These are phyloP conservation scores for Telmatochromis sp. DNA, from an alignment of 2,113 vertebrate species.

Conservation along the genomic window DNA sequence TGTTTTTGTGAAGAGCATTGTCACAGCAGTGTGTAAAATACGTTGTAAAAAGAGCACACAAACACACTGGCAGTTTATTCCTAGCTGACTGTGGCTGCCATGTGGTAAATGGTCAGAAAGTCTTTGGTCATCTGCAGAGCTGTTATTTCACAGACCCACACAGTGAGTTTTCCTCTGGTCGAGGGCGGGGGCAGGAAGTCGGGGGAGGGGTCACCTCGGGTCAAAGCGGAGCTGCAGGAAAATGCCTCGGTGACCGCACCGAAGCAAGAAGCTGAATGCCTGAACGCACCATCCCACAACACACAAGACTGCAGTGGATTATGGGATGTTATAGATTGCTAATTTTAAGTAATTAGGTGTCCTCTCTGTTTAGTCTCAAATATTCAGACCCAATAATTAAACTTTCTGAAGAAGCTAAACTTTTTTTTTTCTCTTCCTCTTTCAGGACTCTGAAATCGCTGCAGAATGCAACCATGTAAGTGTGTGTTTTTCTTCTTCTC, in stretches of 20 bases:
- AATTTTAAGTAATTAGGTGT: background rate
- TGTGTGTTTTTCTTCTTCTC: slow-evolving; percentile 8
- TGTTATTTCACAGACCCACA: background rate
- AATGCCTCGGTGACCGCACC: background rate
- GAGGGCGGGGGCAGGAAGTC: background rate
- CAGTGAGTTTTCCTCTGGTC: background rate
- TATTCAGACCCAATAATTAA: background rate
- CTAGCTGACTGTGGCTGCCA: background rate
- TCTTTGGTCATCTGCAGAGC: background rate
- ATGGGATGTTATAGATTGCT: background rate
- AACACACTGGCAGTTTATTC: background rate
- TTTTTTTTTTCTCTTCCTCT: slow-evolving; percentile 11
- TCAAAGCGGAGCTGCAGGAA: background rate
- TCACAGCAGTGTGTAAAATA: background rate
- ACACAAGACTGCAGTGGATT: background rate
- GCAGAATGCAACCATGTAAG: slow-evolving; percentile 95
- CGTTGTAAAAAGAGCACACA: background rate
- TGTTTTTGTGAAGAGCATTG: background rate
- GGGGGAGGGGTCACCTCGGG: background rate
- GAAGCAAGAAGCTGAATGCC: background rate
- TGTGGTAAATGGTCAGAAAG: slow-evolving; percentile 12
- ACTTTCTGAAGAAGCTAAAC: background rate
- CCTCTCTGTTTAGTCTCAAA: background rate
- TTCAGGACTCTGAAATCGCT: slow-evolving; percentile 90
- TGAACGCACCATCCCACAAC: background rate